These are phyloP conservation scores for Poeciliopsis infans DNA, from an alignment of 2,797 vertebrate species.

Conservation along the genomic window DNA sequence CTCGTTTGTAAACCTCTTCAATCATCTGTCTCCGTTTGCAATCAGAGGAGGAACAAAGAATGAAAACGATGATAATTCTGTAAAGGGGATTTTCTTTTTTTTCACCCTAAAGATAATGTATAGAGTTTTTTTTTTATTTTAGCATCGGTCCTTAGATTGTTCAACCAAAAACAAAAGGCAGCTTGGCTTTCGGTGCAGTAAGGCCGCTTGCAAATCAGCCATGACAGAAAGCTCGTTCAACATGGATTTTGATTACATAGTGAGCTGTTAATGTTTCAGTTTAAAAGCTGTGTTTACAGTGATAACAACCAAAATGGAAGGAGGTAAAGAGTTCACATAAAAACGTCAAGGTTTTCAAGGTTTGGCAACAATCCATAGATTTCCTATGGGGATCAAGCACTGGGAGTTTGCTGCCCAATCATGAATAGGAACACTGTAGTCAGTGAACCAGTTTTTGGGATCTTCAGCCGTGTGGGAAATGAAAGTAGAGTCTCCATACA, in stretches of 20 bases:
- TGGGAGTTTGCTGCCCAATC: not conserved
- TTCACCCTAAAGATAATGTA: slow-evolving; percentile 39
- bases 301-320: not conserved
- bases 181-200: slow-evolving; percentile 35
- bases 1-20: slow-evolving; percentile 20
- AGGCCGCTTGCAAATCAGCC: slow-evolving; percentile 22
- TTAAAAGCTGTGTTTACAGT: slow-evolving; percentile 13
- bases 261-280: slow-evolving; percentile 4
- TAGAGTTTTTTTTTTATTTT: slow-evolving; percentile 61
- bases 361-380: not conserved
- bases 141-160: slow-evolving; percentile 28
- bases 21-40: slow-evolving; percentile 17
- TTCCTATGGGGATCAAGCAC: not conserved
- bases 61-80: slow-evolving; percentile 14
- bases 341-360: not conserved
- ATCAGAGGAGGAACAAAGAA: slow-evolving; percentile 31
- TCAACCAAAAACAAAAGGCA: slow-evolving; percentile 45
- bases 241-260: slow-evolving; percentile 5
- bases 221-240: slow-evolving; percentile 15
- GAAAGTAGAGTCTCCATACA: too few species aligned
- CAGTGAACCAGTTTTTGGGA: not conserved
- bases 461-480: not conserved
- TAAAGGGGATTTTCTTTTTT: not conserved
- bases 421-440: not conserved
- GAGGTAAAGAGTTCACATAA: not conserved